Conservation (phyloP, 2,113 vertebrate species). For the Carollia perspicillata region DNA sequence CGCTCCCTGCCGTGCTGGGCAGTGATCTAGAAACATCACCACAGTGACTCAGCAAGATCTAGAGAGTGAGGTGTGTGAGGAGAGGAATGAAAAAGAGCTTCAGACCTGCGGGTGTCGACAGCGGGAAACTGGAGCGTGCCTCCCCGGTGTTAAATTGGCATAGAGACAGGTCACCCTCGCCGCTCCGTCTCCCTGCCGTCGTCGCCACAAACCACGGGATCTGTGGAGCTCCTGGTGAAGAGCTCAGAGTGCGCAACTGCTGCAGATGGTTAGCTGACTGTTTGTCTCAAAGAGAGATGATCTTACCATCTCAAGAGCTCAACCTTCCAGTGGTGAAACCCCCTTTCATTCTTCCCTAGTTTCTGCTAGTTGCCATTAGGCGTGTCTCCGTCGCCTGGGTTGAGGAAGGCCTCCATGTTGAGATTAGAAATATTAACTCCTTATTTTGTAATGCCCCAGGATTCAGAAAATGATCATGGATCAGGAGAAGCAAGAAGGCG, state of each 20-base stretch:
- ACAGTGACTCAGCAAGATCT: neutral
- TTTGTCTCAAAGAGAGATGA: neutral
- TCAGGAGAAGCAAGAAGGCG: too few relatives aligned
- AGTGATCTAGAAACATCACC: neutral
- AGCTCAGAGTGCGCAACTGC: neutral
- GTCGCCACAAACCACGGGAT: accelerated
- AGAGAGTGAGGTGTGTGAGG: neutral
- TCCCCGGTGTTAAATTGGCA: neutral
- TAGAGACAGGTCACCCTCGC: accelerated
- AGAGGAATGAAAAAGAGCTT: neutral
- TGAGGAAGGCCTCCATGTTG: too few relatives aligned
- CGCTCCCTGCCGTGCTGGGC: neutral
- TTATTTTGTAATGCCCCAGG: too few relatives aligned
- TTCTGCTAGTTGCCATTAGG: neutral
- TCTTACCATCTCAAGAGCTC: neutral
- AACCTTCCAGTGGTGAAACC: neutral
- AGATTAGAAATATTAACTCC: too few relatives aligned
- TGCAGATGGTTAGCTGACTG: neutral
- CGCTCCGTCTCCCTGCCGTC: accelerated
- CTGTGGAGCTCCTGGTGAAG: neutral
- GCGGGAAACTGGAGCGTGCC: neutral
- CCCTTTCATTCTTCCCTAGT: accelerated
- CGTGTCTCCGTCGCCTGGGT: too few relatives aligned
- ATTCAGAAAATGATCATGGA: too few relatives aligned
- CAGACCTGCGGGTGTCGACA: accelerated